Base-by-base conservation (phyloP, 2,888 invertebrate species). In the Lasioglossum figueresi region DNA sequence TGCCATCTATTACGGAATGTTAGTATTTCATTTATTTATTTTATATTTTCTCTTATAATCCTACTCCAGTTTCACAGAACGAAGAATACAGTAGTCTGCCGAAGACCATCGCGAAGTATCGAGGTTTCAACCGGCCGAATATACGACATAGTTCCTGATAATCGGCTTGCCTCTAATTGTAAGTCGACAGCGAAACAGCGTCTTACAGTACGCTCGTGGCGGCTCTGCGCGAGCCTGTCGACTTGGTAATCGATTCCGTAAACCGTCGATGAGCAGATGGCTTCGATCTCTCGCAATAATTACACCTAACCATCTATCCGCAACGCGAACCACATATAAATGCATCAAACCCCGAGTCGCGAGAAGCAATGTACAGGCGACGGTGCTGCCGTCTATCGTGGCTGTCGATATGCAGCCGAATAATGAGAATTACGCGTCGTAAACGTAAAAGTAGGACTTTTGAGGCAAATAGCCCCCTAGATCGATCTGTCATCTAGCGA, bases 101-200 rank as follows among this genome's bases (percentile, higher is more conserved):
- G 16, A 27, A 31, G 34, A 43, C 19, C 43, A 43, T 40, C 40
- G 31, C 16, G 59, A 27, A 37, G 43, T 71, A 70, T 19, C 56
- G 31, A 27, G 48, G 23, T 27, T 34, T n/a, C n/a, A 37, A 40
- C 56, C 76, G 48, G 76, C 23, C 81, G 83, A 76, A 52, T 75
- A 74, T 63, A 75, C 37, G 34, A 23, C 34, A 48, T 63, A 80
- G 43, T 63, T 56, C 2, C 37, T 45, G 23, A 71, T 78, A 80
- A 85, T 85, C 84, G 80, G 84, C 77, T 84, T 74, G 66, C 63
- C 76, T 66, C 66, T 84, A n/a, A n/a, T n/a, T n/a, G n/a, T n/a
- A 83, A 85, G 85, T 78, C 45, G 84, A 84, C 85, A 78, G 85
- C 70, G 63, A 63, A 84, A 75, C 80, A 71, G 37, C 80, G 72